These are phyloP conservation scores for Desoria tigrina DNA, from an alignment of 2,888 invertebrate species.

Conservation along the genomic window DNA sequence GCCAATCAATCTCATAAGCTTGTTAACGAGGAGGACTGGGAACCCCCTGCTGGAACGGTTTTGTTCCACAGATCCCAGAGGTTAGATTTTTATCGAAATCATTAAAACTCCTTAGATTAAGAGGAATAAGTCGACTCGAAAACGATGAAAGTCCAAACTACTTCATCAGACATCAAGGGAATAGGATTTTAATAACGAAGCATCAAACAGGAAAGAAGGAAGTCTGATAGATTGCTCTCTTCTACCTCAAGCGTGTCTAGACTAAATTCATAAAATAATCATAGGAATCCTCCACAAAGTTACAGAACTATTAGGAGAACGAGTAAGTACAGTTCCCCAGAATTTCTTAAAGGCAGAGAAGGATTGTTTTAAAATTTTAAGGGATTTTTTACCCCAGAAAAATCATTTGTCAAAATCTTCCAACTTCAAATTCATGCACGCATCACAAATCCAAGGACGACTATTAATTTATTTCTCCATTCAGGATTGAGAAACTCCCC, in stretches of 20 bases:
- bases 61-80: not conserved
- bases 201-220: not conserved
- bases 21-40: not conserved
- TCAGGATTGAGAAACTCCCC: conserved; percentile 17
- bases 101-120: conserved; percentile 14
- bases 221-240: conserved; percentile 15
- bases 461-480: conserved; percentile 40
- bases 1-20: conserved; percentile 9
- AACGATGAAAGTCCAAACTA: too few relatives aligned
- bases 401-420: conserved; percentile 50
- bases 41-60: conserved; percentile 12
- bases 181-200: not conserved
- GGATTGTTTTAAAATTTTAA: conserved; percentile 24
- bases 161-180: too few relatives aligned
- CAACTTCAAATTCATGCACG: conserved; percentile 37
- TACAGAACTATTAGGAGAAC: not conserved
- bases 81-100: conserved; percentile 19
- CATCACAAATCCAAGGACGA: conserved; percentile 50
- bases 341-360: conserved; percentile 8
- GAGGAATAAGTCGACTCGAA: not conserved
- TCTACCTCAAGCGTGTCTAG: conserved; percentile 14
- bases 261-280: conserved; percentile 17
- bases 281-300: not conserved
- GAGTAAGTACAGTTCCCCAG: not conserved
- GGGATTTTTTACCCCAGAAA: conserved; percentile 34